Base-by-base conservation (phyloP, 2,888 invertebrate species). In the Eutolmus rufibarbis region DNA sequence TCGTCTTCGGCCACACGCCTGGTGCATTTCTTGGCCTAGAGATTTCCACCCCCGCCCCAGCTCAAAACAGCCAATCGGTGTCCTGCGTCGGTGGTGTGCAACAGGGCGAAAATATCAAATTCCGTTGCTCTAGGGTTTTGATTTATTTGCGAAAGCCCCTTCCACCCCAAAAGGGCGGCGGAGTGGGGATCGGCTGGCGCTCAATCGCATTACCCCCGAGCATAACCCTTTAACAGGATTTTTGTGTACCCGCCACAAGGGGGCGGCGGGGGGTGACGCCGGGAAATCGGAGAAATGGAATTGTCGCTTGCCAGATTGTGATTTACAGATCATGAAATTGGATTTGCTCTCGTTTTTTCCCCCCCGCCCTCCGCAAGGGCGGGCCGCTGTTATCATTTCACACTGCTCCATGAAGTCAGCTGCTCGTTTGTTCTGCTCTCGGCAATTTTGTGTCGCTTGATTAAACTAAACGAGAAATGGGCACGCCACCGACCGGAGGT, bases 231-330 rank as follows among this genome's bases (percentile, higher is more conserved):
- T 81, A 81, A 81, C 81, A 81, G 81, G 56, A 56, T 81, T 81
- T 81, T 51, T 81, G 34, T 81, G 81, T 81, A 40, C 40, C 40
- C 8, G 40, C 9, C 9, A 40, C 40, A 12, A 40, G 12, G 40
- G 4, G 40, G 40, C 12, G 12, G 0, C 40, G 12, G 12, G 40
- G 40, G 28, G 28, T 1, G 40, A 2, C 34, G 79, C 46, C 28
- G 79, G 40, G 19, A 46, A 81, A 28, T 43, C 43, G 8, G 43
- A 81, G 81, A 81, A 81, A 81, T 81, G 81, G 34, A 81, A 81
- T 81, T 81, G 81, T 81, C 81, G 56, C 81, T 81, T 81, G 81
- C 81, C 81, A 81, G 81, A 81, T 81, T 81, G 81, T 81, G 81
- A 81, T 81, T 81, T 81, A 81, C 51, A 81, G 81, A 56, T 81